Evolutionary conservation across 2,888 invertebrate species (phyloP).

Genomic region (Cenopis cana): DNA sequence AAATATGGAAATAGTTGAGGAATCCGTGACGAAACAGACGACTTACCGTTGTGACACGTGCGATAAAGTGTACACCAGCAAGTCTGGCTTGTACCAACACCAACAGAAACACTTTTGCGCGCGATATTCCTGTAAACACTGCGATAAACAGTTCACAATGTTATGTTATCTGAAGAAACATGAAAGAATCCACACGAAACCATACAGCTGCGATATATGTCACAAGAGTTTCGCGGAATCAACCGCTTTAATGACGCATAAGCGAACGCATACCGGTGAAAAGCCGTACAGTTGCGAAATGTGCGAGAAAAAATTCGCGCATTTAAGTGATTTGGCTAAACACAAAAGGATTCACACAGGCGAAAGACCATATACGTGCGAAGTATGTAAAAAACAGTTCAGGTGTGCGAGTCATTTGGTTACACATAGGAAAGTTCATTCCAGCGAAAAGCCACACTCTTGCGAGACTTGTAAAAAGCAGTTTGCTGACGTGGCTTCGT

Average conservation of each 20-base stretch:
- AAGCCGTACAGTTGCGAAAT: background rate
- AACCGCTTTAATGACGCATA: background rate
- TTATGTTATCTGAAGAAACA: conserved; percentile 1
- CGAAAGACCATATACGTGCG: background rate
- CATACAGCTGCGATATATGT: background rate
- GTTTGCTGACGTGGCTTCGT: background rate
- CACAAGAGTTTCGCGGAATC: background rate
- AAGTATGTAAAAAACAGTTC: background rate
- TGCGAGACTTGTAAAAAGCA: conserved; percentile 2
- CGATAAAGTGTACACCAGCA: background rate
- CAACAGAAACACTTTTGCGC: background rate
- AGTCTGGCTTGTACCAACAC: background rate
- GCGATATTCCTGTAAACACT: background rate
- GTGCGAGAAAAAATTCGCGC: background rate
- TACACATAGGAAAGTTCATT: background rate
- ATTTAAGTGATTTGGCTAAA: background rate
- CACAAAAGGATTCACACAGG: background rate
- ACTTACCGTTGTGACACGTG: background rate
- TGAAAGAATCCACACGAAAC: background rate
- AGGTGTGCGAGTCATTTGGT: background rate
- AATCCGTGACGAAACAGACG: background rate
- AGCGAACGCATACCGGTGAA: background rate
- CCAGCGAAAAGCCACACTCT: background rate
- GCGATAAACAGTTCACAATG: background rate
- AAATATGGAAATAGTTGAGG: background rate